Evolutionary conservation across 2,888 invertebrate genomes (phyloP), one percentile per base, ranked within the genome.

Genomic region (Amblyteles armatorius): DNA sequence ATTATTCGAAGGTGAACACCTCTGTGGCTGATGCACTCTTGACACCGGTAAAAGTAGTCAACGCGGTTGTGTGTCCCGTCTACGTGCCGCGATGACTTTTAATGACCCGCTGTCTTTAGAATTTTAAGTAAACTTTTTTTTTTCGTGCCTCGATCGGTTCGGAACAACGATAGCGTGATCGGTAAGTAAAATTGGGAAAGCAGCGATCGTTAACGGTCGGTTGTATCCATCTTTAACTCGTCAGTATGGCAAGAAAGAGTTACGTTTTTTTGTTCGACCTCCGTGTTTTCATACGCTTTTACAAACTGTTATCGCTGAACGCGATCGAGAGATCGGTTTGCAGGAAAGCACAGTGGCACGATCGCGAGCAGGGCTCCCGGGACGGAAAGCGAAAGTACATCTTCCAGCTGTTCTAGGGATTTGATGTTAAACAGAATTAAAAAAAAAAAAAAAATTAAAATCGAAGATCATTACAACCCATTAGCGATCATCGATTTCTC

Each of bases 1-100:
- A 71, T 77, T 65, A 67, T 72, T 77, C 85, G 85, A 85, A 85
- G 85, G 85, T 85, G 82, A 85, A 83, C 82, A 77, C 83, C 79
- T 85, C 60, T 76, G 72, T 73, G 79, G 68, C 76, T 85, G 79
- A 77, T 85, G 85, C 82, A 85, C 82, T 85, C 79, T 85, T 85
- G 85, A 85, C 82, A 83, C 57, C 79, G 77, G 82, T 79, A 80
- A 80, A 80, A 83, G 79, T 79, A 79, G 63, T 11, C 52, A 26
- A 40, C 67, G 63, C 16, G 0, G 19, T 44, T 63, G 44, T 16
- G 57, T 48, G 50, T 67, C 55, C 22, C 77, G 55, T 77, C 77
- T 50, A 67, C 48, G 11, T n/a, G 19, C 13, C 44, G 33, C 78
- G 68, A 22, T 78, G 78, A 78, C 68, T 40, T 57, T 29, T 11